Evolutionary conservation across 1,140 invertebrate species (phyloP).

Genomic region (Lasioglossum baleicum): DNA sequence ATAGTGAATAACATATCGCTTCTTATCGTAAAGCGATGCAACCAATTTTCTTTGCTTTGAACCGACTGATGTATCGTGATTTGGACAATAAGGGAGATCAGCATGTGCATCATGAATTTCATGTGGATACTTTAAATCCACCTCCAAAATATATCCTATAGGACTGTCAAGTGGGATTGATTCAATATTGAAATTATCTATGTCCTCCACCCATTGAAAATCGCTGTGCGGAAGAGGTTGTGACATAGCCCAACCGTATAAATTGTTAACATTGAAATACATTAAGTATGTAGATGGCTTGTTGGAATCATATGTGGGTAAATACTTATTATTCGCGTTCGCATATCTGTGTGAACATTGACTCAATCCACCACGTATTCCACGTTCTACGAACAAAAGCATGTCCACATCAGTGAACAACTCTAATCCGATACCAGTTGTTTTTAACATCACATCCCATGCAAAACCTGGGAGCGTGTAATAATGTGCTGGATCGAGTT

Average conservation of each 20-base stretch:
- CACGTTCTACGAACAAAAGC: constrained; percentile 60
- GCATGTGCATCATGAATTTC: not conserved
- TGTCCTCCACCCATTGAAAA: not conserved
- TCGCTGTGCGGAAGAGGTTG: not conserved
- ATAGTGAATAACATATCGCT: not conserved
- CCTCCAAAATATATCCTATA: too few species aligned
- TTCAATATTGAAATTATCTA: too few species aligned
- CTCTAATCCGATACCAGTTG: too few species aligned
- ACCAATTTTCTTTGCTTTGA: not conserved
- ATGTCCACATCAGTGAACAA: too few species aligned
- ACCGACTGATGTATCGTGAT: too few species aligned
- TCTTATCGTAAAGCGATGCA: not conserved
- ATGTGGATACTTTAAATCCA: not conserved
- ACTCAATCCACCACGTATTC: not conserved
- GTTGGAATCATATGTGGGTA: not conserved
- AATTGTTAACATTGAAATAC: not conserved
- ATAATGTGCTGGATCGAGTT: too few species aligned
- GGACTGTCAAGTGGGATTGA: too few species aligned
- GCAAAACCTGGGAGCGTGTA: too few species aligned
- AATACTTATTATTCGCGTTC: not conserved
- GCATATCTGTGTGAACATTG: not conserved
- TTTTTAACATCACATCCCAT: too few species aligned
- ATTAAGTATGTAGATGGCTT: not conserved
- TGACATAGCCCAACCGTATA: not conserved
- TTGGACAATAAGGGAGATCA: not conserved